Conservation (phyloP, 2,888 invertebrate genomes). For the Ormyrus pomaceus region DNA sequence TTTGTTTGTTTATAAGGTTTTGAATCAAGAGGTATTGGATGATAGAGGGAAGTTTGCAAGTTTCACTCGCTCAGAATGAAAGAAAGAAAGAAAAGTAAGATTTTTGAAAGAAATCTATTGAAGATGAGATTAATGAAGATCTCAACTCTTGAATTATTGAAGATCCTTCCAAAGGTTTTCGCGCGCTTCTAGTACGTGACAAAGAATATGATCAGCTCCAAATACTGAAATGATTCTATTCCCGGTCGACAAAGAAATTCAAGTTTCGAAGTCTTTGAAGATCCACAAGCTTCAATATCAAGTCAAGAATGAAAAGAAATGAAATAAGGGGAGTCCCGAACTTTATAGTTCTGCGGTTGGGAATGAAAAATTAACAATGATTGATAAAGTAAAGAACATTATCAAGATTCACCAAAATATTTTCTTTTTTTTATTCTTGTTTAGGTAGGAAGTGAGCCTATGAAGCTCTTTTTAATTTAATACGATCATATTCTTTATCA, state of each 20-base stretch:
- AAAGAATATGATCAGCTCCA: conserved; percentile 74
- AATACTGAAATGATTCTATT: conserved; percentile 70
- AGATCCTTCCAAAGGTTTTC: conserved; percentile 70
- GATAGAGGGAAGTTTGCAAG: conserved; percentile 78
- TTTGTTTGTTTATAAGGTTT: conserved; percentile 91
- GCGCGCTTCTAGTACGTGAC: conserved; percentile 71
- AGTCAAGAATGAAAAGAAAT: conserved; percentile 66
- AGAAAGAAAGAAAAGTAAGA: conserved; percentile 68
- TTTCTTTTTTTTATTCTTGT: conserved; percentile 47
- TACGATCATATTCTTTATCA: conserved; percentile 75
- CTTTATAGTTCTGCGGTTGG: conserved; percentile 67
- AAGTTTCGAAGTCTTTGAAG: conserved; percentile 67
- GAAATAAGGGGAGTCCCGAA: conserved; percentile 63
- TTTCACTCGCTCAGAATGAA: conserved; percentile 70
- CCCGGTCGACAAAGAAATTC: conserved; percentile 71
- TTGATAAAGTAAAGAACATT: conserved; percentile 56
- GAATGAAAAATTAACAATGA: conserved; percentile 54
- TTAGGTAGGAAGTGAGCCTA: conserved; percentile 62
- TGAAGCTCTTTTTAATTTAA: conserved; percentile 67
- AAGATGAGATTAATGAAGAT: conserved; percentile 74
- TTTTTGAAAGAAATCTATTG: conserved; percentile 71
- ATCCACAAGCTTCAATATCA: conserved; percentile 67
- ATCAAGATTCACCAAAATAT: conserved; percentile 56
- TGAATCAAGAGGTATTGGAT: conserved; percentile 90
- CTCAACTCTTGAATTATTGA: conserved; percentile 72